Percentiles rank a stretch among this genome's conserved stretches.
Conservation (phyloP, 2,888 invertebrate genomes). For the Halictus ligatus region DNA sequence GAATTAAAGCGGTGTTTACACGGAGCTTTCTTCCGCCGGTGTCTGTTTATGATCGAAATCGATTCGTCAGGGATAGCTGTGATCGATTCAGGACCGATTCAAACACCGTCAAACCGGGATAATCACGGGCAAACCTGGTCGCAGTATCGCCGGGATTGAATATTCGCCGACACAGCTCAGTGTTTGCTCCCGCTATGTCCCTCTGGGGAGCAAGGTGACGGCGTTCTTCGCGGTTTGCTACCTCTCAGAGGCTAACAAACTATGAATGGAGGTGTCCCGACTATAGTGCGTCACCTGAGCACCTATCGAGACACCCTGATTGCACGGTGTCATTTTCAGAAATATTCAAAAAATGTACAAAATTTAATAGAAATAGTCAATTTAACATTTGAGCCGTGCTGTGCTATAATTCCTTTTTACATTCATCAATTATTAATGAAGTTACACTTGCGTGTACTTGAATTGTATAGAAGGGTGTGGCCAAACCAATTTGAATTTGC, state of each 20-base stretch:
- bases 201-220: slow-evolving; percentile 14
- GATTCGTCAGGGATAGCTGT: slow-evolving; percentile 50
- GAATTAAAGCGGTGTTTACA: slow-evolving; percentile 65
- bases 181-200: slow-evolving; percentile 45
- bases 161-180: slow-evolving; percentile 50
- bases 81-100: neutral
- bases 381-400: too few species aligned
- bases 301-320: neutral
- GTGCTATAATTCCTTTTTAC: too few species aligned
- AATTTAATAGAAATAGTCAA: too few species aligned
- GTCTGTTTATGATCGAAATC: slow-evolving; percentile 70
- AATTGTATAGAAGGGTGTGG: too few species aligned
- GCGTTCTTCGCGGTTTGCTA: slow-evolving; percentile 19
- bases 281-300: slow-evolving; percentile 42
- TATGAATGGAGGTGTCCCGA: slow-evolving; percentile 17
- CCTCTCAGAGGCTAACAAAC: neutral
- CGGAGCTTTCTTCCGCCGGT: slow-evolving; percentile 55
- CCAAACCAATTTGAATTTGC: too few species aligned
- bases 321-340: neutral
- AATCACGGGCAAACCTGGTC: slow-evolving; percentile 57
- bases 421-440: too few species aligned
- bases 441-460: too few species aligned
- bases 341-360: too few species aligned
- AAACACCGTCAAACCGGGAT: neutral
- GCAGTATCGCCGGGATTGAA: slow-evolving; percentile 51